A percentile compares a stretch with the other conserved stretches of the same genome.
These are phyloP conservation scores for Riparia riparia DNA, from an alignment of 2,113 vertebrate genomes.

Conservation along the genomic window DNA sequence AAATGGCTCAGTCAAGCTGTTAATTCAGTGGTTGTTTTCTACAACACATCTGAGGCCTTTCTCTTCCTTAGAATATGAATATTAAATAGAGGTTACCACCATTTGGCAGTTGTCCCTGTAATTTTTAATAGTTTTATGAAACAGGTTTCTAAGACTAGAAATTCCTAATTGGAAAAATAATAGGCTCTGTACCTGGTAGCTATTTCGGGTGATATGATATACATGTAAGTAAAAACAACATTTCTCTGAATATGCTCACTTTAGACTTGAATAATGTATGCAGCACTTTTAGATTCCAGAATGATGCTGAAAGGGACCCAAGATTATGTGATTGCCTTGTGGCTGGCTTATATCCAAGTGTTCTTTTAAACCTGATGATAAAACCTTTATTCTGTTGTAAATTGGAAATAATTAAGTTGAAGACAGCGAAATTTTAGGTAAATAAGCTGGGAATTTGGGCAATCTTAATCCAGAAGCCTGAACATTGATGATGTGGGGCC, in stretches of 20 bases:
- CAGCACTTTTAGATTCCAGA: background rate
- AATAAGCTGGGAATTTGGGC: background rate
- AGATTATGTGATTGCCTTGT: background rate
- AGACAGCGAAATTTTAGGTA: background rate
- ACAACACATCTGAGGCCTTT: background rate
- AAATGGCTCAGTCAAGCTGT: background rate
- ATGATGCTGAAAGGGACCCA: background rate
- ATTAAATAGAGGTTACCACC: background rate
- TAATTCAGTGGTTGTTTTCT: background rate
- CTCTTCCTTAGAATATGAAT: background rate
- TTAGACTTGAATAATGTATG: background rate
- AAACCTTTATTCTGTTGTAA: background rate
- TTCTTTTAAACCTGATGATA: background rate
- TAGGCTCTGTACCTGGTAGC: background rate
- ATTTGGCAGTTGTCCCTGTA: background rate
- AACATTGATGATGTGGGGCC: background rate
- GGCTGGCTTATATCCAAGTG: background rate
- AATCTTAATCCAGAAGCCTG: background rate
- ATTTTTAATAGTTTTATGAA: background rate
- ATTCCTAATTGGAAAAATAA: background rate
- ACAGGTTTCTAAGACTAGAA: background rate
- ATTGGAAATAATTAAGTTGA: background rate
- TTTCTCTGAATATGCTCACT: background rate
- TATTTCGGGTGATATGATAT: background rate
- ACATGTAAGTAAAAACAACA: background rate